These are phyloP conservation scores for Acrossocheilus wenchowensis DNA, from an alignment of 2,797 vertebrate genomes.

Conservation along the genomic window DNA sequence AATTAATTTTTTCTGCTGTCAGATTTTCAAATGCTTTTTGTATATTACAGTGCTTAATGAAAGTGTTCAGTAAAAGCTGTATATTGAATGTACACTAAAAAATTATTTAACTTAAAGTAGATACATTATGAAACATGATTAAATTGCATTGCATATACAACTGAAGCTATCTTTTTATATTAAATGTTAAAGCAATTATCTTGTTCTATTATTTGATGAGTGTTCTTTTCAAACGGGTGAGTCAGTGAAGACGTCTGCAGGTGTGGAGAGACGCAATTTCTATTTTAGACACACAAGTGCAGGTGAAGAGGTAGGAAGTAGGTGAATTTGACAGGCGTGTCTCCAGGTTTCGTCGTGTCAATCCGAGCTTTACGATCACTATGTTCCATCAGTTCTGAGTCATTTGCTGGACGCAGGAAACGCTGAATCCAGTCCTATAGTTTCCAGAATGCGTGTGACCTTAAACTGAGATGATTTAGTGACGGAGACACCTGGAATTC, in stretches of 20 bases:
- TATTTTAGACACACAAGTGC: neutral
- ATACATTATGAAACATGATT: neutral
- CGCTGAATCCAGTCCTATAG: neutral
- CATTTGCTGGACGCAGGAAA: neutral
- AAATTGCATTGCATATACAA: neutral
- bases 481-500: neutral
- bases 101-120: neutral
- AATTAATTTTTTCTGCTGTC: neutral
- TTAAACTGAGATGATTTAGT: neutral
- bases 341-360: neutral
- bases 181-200: neutral
- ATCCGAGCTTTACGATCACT: neutral
- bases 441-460: neutral
- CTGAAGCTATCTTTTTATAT: neutral
- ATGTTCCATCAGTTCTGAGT: neutral
- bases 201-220: neutral
- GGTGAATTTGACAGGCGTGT: neutral
- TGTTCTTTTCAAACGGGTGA: neutral
- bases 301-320: no score
- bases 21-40: neutral
- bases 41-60: neutral
- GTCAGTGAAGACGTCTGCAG: neutral
- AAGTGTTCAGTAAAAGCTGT: neutral
- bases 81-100: no score
- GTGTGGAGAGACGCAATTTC: neutral